Percentiles rank a stretch among this genome's conserved stretches.
Conservation (phyloP, 2,888 invertebrate species). For the Andrena chrysosceles region DNA sequence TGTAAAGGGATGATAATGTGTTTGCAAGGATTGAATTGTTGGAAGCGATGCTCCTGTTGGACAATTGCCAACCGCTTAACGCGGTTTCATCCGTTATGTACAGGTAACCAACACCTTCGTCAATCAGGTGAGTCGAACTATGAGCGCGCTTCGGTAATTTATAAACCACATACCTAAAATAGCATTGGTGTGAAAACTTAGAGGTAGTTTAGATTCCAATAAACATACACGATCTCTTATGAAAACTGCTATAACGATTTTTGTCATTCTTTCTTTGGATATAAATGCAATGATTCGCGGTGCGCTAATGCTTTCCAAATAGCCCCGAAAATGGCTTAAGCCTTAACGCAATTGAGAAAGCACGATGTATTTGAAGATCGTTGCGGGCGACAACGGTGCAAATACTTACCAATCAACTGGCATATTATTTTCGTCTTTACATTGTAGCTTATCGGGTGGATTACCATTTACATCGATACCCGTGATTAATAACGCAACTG, state of each 20-base stretch:
- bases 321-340: neutral
- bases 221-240: neutral
- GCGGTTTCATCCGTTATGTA: slow-evolving; percentile 89
- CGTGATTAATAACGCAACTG: slow-evolving; percentile 15
- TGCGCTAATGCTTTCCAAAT: neutral
- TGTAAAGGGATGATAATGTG: slow-evolving; percentile 88
- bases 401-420: slow-evolving; percentile 89
- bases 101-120: slow-evolving; percentile 89
- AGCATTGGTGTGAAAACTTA: slow-evolving; percentile 33
- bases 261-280: neutral
- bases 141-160: slow-evolving; percentile 90
- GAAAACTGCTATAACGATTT: too few relatives aligned
- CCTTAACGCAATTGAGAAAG: neutral
- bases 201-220: too few relatives aligned
- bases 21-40: slow-evolving; percentile 88
- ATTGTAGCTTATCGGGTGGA: slow-evolving; percentile 74
- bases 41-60: slow-evolving; percentile 88
- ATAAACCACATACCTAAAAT: slow-evolving; percentile 92
- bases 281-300: neutral
- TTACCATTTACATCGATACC: neutral
- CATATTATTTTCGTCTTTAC: slow-evolving; percentile 88
- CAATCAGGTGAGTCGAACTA: slow-evolving; percentile 86
- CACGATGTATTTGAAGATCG: neutral
- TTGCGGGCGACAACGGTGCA: neutral
- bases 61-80: slow-evolving; percentile 89